Conservation (phyloP, 2,113 vertebrate species). For the Saimiri boliviensis region DNA sequence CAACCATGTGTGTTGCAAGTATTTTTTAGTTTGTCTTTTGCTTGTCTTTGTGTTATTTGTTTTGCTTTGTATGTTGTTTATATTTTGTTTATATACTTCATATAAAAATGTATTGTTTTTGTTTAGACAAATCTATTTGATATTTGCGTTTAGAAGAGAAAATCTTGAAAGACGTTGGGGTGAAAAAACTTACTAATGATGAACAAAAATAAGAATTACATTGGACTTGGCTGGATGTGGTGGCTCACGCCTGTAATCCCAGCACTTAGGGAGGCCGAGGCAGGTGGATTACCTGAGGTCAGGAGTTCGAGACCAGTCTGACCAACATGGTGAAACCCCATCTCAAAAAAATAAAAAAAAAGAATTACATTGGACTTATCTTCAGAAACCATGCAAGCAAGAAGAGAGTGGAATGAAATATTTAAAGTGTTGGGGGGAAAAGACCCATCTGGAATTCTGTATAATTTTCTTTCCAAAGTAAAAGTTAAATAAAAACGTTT, state of each 20-base stretch:
- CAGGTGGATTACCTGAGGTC: too few species aligned
- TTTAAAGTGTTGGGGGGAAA: background rate
- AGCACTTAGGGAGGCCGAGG: too few species aligned
- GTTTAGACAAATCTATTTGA: conserved; percentile 11
- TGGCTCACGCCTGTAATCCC: too few species aligned
- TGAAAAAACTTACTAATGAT: background rate
- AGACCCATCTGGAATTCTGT: background rate
- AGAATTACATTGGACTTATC: conserved; percentile 11
- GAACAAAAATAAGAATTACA: conserved; percentile 25
- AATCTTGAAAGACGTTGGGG: background rate
- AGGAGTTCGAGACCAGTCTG: too few species aligned
- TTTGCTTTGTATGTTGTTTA: conserved; percentile 29
- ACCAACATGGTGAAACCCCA: too few species aligned
- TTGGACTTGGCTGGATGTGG: background rate
- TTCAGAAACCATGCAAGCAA: background rate
- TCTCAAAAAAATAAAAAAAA: background rate
- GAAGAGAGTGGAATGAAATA: background rate
- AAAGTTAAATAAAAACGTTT: conserved; percentile 14
- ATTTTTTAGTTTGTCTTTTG: background rate
- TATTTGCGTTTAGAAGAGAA: conserved; percentile 33
- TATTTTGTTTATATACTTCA: too few species aligned
- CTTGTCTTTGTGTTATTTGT: background rate
- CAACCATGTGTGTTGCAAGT: background rate
- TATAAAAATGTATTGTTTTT: conserved; percentile 12
- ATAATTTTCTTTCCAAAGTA: background rate